Conservation (phyloP, 2,888 invertebrate species). For the Hirtodrosophila cameraria region DNA sequence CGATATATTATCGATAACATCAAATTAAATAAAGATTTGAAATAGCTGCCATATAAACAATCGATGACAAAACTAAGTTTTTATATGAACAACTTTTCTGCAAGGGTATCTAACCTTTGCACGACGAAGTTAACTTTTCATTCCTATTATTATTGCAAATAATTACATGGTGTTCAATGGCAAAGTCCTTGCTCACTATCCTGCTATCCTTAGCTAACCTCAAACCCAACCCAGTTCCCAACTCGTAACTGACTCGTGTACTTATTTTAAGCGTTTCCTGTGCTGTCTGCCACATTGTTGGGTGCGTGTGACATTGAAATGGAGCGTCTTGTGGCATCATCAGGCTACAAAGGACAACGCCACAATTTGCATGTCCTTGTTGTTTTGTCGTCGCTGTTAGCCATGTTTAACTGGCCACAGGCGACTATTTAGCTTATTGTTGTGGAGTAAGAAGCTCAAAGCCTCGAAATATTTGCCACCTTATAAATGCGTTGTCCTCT, state of each 20-base stretch:
- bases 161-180: constrained; percentile 18
- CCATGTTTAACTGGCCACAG: constrained; percentile 55
- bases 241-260: no score
- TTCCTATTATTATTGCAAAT: constrained; percentile 7
- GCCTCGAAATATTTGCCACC: constrained; percentile 71
- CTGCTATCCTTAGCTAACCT: no score
- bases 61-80: no score
- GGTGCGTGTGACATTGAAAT: constrained; percentile 49
- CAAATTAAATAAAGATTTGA: no score
- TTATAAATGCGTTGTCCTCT: constrained; percentile 27
- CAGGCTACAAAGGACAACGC: constrained; percentile 29
- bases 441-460: constrained; percentile 23
- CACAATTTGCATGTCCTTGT: constrained; percentile 23
- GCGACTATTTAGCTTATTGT: constrained; percentile 38
- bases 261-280: background rate
- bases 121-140: no score
- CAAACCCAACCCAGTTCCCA: no score
- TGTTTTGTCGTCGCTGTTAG: constrained; percentile 21
- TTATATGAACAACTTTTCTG: no score
- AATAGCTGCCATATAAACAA: no score
- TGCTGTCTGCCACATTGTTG: constrained; percentile 3
- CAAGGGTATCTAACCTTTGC: no score
- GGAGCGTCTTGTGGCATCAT: constrained; percentile 10
- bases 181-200: no score
- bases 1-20: no score